Base-by-base conservation (phyloP, 2,113 vertebrate genomes). In the Rhodinocichla rosea region DNA sequence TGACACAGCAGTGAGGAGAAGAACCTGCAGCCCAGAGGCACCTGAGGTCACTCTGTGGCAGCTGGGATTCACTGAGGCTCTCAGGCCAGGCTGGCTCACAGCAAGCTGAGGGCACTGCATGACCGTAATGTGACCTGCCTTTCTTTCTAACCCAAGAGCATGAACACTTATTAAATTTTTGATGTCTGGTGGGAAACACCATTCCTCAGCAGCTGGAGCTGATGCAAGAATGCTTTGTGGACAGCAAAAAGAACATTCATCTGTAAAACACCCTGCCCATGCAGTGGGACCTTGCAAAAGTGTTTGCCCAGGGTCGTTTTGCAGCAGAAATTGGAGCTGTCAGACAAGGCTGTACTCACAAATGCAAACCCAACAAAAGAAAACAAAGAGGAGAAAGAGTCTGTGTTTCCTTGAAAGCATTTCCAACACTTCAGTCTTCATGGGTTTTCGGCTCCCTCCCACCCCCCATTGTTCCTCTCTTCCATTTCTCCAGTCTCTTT, bases 21-120 rank as follows among this genome's bases (percentile, higher is more conserved):
- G 18, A 30, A 84, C 65, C 52, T 94, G 84, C 87, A 86, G 53
- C 76, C 85, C 73, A 78, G 88, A 93, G 93, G 92, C 83, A 89
- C 71, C 80, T 71, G 94, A 95, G 82, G 63, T 92, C 89, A 91
- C 53, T 82, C 64, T 76, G 49, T 64, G 59, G 88, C 0, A 1
- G 64, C 59, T 77, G 76, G 62, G 59, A 92, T 67, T 90, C 71
- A 74, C 76, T 39, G 76, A 94, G 68, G 79, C 63, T 96, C 88
- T 89, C 44, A 44, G 33, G 56, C 13, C 39, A 39, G 55, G 33
- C 30, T 70, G 55, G 45, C 68, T 92, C 52, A 49, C 33, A 81
- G 83, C 47, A 70, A 70, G 71, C 86, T 90, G 52, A 93, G 68
- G 55, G 55, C 76, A 44, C 42, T 78, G 33, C 19, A 3, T 92